A percentile compares a stretch with the other conserved stretches of the same genome.
These are phyloP conservation scores for Dynastes hyllus DNA, from an alignment of 2,888 invertebrate genomes.

Conservation along the genomic window DNA sequence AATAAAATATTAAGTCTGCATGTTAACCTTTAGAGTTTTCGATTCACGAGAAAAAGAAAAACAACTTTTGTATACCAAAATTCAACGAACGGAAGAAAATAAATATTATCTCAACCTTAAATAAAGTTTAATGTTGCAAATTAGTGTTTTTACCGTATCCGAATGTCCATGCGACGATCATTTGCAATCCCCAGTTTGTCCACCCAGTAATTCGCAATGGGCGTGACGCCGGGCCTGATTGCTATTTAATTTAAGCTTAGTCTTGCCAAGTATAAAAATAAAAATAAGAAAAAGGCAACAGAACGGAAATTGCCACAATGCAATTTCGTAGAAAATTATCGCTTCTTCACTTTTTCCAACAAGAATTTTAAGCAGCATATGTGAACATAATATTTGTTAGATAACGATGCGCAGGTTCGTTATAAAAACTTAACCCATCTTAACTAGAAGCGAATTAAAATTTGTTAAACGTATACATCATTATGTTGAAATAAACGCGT, in stretches of 20 bases:
- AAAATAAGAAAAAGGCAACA: conserved; percentile 29
- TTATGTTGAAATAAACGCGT: no score
- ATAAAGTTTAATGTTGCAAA: conserved; percentile 32
- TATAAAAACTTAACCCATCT: not conserved
- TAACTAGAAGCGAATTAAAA: conserved; percentile 2
- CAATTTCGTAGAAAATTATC: conserved; percentile 42
- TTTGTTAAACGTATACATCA: not conserved
- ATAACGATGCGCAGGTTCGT: not conserved
- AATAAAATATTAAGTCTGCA: no score
- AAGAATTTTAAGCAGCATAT: conserved; percentile 5
- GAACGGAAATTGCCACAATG: conserved; percentile 42
- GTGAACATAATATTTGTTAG: not conserved
- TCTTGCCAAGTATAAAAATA: conserved; percentile 28
- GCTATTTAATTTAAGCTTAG: conserved; percentile 43
- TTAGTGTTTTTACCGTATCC: conserved; percentile 40
- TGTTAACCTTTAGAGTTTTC: not conserved
- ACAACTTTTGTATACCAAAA: conserved; percentile 4
- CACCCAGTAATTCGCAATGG: conserved; percentile 41
- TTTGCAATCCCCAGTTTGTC: conserved; percentile 43
- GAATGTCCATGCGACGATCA: conserved; percentile 24
- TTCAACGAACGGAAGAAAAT: conserved; percentile 18
- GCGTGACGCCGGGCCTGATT: conserved; percentile 42
- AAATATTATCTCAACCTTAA: conserved; percentile 14
- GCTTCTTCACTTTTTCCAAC: conserved; percentile 33
- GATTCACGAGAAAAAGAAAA: not conserved